Evolutionary conservation across 2,113 vertebrate genomes (phyloP).

Genomic region (Amazona guildingii): DNA sequence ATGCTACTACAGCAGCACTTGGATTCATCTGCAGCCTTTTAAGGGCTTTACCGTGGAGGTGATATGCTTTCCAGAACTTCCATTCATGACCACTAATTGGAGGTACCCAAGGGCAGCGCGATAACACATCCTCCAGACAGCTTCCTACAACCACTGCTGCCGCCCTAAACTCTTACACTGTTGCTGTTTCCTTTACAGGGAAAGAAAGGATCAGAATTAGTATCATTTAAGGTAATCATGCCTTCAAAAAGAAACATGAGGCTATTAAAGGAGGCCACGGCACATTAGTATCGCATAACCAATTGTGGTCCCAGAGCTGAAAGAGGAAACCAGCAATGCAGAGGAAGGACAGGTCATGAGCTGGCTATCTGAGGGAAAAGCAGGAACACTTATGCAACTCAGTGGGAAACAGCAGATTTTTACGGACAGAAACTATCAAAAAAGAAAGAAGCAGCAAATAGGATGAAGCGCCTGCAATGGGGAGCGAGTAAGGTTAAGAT

Average conservation of each 20-base stretch:
- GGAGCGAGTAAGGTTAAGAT: not conserved
- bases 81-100: constrained; percentile 49
- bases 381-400: not conserved
- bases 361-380: not conserved
- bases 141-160: constrained; percentile 33
- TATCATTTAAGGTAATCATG: constrained; percentile 41
- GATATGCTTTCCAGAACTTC: constrained; percentile 45
- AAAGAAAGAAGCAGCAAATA: not conserved
- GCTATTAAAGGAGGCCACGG: constrained; percentile 9
- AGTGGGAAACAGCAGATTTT: not conserved
- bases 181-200: not conserved
- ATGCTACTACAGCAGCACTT: constrained; percentile 41
- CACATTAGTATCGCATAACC: not conserved
- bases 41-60: constrained; percentile 21
- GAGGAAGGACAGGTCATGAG: constrained; percentile 17
- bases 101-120: not conserved
- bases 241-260: constrained; percentile 49
- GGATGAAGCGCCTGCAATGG: not conserved
- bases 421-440: not conserved
- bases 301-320: not conserved
- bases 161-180: constrained; percentile 31
- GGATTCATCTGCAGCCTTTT: constrained; percentile 51
- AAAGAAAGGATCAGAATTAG: constrained; percentile 45
- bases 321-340: not conserved
- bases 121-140: constrained; percentile 43